A percentile compares a stretch with the other conserved stretches of the same genome.
These are phyloP conservation scores for Drosophila arizonae DNA, from an alignment of 1,140 invertebrate species.

Conservation along the genomic window DNA sequence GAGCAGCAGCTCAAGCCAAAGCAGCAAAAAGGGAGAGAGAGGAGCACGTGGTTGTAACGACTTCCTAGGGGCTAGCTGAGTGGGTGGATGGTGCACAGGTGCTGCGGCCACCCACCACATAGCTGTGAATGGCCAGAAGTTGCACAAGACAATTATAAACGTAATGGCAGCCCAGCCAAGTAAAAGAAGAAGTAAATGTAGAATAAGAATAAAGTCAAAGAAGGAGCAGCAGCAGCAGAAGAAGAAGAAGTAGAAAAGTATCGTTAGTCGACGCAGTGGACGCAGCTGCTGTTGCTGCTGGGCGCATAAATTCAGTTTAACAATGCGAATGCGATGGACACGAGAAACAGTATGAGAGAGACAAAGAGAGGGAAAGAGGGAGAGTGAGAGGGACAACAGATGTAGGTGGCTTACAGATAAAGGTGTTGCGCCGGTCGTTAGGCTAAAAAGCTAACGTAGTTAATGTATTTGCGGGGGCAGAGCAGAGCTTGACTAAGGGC, in stretches of 20 bases:
- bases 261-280: slow-evolving; percentile 53
- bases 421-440: slow-evolving; percentile 71
- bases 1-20: neutral
- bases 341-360: slow-evolving; percentile 19
- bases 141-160: slow-evolving; percentile 80
- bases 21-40: neutral
- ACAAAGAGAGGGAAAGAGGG: slow-evolving; percentile 9
- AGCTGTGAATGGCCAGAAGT: slow-evolving; percentile 56
- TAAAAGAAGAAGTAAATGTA: slow-evolving; percentile 18
- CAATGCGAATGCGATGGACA: slow-evolving; percentile 62
- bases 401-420: slow-evolving; percentile 27
- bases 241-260: slow-evolving; percentile 47
- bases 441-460: slow-evolving; percentile 75
- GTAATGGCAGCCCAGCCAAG: slow-evolving; percentile 67
- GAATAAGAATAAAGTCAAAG: slow-evolving; percentile 2
- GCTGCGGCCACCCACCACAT: slow-evolving; percentile 32
- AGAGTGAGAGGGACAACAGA: slow-evolving; percentile 1
- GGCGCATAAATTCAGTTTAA: slow-evolving; percentile 76
- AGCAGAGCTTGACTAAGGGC: neutral
- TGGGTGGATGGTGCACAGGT: slow-evolving; percentile 41
- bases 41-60: slow-evolving; percentile 35
- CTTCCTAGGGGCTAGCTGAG: slow-evolving; percentile 25
- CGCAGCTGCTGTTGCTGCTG: slow-evolving; percentile 30
- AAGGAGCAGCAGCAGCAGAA: neutral
- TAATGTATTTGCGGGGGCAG: slow-evolving; percentile 42